Percentiles rank a stretch among this genome's conserved stretches.
Conservation (phyloP, 1,140 invertebrate genomes). For the Drosophila sp. region DNA sequence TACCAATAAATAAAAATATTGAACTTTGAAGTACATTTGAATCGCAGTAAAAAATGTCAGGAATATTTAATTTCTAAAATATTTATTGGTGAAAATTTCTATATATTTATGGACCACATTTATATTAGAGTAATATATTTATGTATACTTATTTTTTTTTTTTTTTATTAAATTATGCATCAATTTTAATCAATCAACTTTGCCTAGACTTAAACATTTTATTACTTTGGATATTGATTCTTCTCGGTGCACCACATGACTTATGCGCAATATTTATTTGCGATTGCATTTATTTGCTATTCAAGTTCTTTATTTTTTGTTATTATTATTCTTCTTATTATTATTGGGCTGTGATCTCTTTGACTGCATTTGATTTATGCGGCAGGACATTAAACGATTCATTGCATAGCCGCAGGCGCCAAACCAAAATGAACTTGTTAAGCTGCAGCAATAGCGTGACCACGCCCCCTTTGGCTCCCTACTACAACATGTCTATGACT, state of each 20-base stretch:
- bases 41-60: too few species aligned
- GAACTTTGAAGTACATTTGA: too few species aligned
- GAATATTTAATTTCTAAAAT: too few species aligned
- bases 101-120: too few species aligned
- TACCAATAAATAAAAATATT: too few species aligned
- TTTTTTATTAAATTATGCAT: too few species aligned
- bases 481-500: background rate
- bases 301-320: background rate
- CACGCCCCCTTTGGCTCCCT: background rate
- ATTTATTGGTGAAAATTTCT: too few species aligned
- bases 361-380: constrained; percentile 67
- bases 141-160: too few species aligned
- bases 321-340: constrained; percentile 4
- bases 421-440: constrained; percentile 72
- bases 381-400: constrained; percentile 15
- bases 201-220: too few species aligned
- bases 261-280: constrained; percentile 41
- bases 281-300: constrained; percentile 2
- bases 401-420: constrained; percentile 25
- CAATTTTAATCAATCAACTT: too few species aligned
- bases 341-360: constrained; percentile 41
- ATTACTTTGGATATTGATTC: background rate
- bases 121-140: too few species aligned
- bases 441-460: constrained; percentile 52
- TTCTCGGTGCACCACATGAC: constrained; percentile 14